Evolutionary conservation across 1,140 invertebrate species (phyloP), one percentile per base, ranked within the genome.

Genomic region (Heterodera carotae): DNA sequence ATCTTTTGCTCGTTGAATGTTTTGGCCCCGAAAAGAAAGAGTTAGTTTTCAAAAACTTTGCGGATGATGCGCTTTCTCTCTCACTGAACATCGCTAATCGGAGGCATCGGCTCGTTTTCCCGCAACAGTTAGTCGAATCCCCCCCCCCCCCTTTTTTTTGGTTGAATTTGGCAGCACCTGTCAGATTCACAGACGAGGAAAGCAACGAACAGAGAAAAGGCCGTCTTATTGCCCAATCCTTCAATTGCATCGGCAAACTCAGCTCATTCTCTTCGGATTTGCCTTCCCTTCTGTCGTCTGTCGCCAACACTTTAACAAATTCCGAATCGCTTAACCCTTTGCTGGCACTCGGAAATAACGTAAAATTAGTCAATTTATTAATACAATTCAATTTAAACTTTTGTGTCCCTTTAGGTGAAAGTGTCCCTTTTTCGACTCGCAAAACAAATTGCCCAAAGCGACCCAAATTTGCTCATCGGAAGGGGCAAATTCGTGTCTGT

Each of bases 101-200:
- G 10, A 39, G 77, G 6, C 78, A 79, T 56, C 77, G 77, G 48
- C 77, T 79, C 25, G 60, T 79, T 31, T 75, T 68, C 56, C 78
- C 77, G 6, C 77, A 79, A 62, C 64, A 79, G 77, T 79, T 15
- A 22, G 68, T 2, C 10, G 10, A 36, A 59, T 43, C 39, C 6
- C 39, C 39, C 39, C 39, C 39, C 12, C 6, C 12, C 39, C 39
- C 6, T 43, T 43, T 43, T 0, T 43, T 43, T 43, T 43, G 39
- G 39, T 6, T 43, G 6, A 12, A 43, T 43, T 43, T 43, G 6
- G 39, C 12, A 8, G 39, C 39, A 60, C 25, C 4, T 10, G 77
- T 78, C 62, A 79, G 78, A 69, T 81, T 71, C 56, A 53, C 69
- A 6, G 78, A 79, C 8, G 77, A 73, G 27, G 78, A 79, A 80